A percentile compares a stretch with the other conserved stretches of the same genome.
Evolutionary conservation across 2,888 invertebrate species (phyloP).

Genomic region (Drosophila incognita): DNA sequence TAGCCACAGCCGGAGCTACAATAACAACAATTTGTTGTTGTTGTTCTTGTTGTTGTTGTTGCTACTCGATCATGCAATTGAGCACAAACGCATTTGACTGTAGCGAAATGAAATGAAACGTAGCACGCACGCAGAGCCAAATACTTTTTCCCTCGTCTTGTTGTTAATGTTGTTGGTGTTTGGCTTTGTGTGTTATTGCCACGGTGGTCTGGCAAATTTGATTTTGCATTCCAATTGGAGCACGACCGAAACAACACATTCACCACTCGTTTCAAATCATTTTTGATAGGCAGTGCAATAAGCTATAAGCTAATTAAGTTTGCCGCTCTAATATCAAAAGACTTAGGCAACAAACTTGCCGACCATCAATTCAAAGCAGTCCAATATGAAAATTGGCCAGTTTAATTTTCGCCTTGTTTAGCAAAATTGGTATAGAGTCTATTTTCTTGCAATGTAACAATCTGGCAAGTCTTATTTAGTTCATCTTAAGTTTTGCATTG

Average conservation of each 20-base stretch:
- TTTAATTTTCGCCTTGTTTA: not conserved
- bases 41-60: conserved; percentile 43
- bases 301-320: conserved; percentile 69
- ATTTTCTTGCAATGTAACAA: too few relatives aligned
- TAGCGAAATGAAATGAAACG: conserved; percentile 80
- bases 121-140: conserved; percentile 72
- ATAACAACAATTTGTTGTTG: conserved; percentile 14
- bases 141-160: conserved; percentile 11
- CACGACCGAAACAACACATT: conserved; percentile 73
- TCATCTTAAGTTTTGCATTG: too few relatives aligned
- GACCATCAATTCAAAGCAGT: conserved; percentile 2
- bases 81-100: conserved; percentile 80
- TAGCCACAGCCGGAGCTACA: conserved; percentile 55
- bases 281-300: conserved; percentile 60
- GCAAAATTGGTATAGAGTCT: not conserved
- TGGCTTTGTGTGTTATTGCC: conserved; percentile 47
- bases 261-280: conserved; percentile 52
- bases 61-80: conserved; percentile 78
- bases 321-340: conserved; percentile 57
- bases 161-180: conserved; percentile 31
- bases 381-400: not conserved
- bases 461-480: too few relatives aligned
- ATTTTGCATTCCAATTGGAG: conserved; percentile 79
- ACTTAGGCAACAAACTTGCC: conserved; percentile 60
- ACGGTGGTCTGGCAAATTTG: conserved; percentile 71